Evolutionary conservation across 1,140 invertebrate genomes (phyloP).

Genomic region (Drosophila burlai): DNA sequence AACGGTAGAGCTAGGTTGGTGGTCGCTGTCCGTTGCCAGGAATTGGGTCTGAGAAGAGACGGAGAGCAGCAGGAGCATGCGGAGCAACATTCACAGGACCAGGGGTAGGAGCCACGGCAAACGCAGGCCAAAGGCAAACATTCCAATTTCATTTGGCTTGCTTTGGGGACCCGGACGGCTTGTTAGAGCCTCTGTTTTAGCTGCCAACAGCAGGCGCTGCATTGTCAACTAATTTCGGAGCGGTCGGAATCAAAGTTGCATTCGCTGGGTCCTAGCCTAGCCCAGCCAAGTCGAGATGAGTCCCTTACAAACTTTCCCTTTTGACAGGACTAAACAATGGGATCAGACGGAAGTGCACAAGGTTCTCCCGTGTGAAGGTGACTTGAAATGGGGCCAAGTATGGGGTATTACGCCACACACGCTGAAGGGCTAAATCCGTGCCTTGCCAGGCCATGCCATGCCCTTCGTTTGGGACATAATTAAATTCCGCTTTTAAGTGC

Average conservation of each 20-base stretch:
- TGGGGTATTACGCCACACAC: constrained; percentile 23
- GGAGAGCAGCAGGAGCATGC: neutral
- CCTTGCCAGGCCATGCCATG: constrained; percentile 12
- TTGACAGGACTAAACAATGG: constrained; percentile 44
- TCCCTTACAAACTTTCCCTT: constrained; percentile 49
- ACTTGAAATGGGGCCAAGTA: constrained; percentile 26
- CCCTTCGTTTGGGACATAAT: constrained; percentile 35
- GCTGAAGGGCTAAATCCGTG: constrained; percentile 18
- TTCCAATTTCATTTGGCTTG: constrained; percentile 67
- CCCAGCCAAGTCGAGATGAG: constrained; percentile 7
- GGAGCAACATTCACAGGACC: neutral
- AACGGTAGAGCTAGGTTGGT: constrained; percentile 14
- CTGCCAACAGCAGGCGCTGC: constrained; percentile 19
- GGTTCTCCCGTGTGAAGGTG: neutral
- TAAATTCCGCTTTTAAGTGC: constrained; percentile 50
- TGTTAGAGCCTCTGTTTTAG: constrained; percentile 21
- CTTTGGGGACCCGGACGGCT: constrained; percentile 36
- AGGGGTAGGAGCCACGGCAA: neutral
- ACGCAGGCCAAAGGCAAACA: constrained; percentile 48
- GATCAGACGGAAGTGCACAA: constrained; percentile 17
- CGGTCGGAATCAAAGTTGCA: constrained; percentile 38
- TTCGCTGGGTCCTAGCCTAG: constrained; percentile 2
- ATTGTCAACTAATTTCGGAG: constrained; percentile 66
- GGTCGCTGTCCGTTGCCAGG: constrained; percentile 10
- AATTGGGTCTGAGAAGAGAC: constrained; percentile 19